A percentile compares a stretch with the other conserved stretches of the same genome.
Evolutionary conservation across 1,140 invertebrate species (phyloP).

Genomic region (Drosophila seguyi): DNA sequence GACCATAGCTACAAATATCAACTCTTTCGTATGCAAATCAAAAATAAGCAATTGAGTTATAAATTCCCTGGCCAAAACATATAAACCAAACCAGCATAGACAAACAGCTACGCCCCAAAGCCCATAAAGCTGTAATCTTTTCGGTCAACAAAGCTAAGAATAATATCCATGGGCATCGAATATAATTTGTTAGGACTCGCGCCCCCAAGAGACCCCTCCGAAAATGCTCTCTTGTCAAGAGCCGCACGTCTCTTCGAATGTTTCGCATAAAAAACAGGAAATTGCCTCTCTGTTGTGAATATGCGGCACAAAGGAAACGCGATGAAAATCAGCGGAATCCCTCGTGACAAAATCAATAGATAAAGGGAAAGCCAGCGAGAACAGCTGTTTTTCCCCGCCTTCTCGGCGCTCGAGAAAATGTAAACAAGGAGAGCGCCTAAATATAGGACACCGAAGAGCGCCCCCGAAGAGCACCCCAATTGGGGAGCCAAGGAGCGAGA

Average conservation of each 20-base stretch:
- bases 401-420: slow-evolving; percentile 25
- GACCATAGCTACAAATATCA: not conserved
- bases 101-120: slow-evolving; percentile 4
- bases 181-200: slow-evolving; percentile 12
- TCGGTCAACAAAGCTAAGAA: slow-evolving; percentile 16
- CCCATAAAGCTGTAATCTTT: slow-evolving; percentile 15
- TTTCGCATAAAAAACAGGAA: slow-evolving; percentile 1
- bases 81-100: not conserved
- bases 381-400: slow-evolving; percentile 64
- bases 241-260: slow-evolving; percentile 5
- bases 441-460: slow-evolving; percentile 46
- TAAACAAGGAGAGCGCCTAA: slow-evolving; percentile 55
- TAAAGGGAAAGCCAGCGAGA: slow-evolving; percentile 47
- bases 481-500: slow-evolving; percentile 3
- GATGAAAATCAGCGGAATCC: slow-evolving; percentile 41
- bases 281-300: slow-evolving; percentile 71
- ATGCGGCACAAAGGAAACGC: slow-evolving; percentile 49
- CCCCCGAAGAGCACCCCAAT: not conserved
- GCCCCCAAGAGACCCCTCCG: not conserved
- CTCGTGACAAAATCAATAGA: slow-evolving; percentile 74
- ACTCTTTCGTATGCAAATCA: not conserved
- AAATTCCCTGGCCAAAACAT: not conserved
- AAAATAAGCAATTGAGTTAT: slow-evolving; percentile 7
- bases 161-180: slow-evolving; percentile 23
- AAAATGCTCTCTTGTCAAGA: slow-evolving; percentile 14